Percentiles rank a stretch among this genome's conserved stretches.
phyloP scores from a whole-genome alignment of 2,888 invertebrate species.

The Xestoiulus laeticollis region DNA sequence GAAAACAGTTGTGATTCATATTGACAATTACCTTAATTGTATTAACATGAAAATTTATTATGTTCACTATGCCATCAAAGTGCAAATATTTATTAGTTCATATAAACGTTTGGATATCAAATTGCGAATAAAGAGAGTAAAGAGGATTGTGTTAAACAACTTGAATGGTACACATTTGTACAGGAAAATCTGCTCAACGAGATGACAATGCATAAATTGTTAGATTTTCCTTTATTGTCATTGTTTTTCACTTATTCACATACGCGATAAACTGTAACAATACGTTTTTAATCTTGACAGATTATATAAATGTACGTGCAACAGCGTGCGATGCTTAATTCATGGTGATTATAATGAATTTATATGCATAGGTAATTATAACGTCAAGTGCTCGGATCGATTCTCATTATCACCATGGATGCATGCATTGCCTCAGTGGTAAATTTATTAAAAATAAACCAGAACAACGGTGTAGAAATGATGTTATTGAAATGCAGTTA shows the following conservation, averaged over 20 bases:
- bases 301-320: background rate
- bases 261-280: background rate
- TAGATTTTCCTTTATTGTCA: background rate
- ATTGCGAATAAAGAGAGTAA: background rate
- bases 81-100: background rate
- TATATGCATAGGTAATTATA: constrained; percentile 12
- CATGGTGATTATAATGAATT: constrained; percentile 3
- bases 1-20: no score
- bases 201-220: background rate
- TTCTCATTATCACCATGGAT: constrained; percentile 12
- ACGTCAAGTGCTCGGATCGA: constrained; percentile 20
- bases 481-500: background rate
- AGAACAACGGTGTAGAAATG: background rate
- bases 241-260: background rate
- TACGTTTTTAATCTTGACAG: background rate
- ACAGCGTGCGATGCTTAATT: background rate
- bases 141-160: background rate
- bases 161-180: background rate
- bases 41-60: no score
- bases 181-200: background rate
- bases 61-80: no score
- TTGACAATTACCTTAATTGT: no score
- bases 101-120: background rate
- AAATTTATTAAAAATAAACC: background rate
- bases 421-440: background rate